phyloP scores from a whole-genome alignment of 2,113 vertebrate species.

The Alethe diademata region DNA sequence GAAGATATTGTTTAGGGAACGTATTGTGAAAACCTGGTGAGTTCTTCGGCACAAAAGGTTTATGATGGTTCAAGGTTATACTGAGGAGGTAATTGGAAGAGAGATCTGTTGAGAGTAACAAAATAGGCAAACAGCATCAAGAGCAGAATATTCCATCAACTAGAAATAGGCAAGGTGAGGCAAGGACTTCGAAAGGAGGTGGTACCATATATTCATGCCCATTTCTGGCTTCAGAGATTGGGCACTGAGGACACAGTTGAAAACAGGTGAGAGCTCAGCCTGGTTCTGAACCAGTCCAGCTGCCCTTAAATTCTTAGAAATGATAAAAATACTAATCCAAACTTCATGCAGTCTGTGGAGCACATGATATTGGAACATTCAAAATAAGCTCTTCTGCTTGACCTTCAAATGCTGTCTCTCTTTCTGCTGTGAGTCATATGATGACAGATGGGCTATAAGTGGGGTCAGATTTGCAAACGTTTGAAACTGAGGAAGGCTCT shows the following conservation, averaged over 20 bases:
- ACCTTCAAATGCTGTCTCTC: background rate
- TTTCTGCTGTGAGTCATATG: background rate
- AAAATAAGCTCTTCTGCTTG: background rate
- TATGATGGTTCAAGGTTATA: background rate
- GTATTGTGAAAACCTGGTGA: background rate
- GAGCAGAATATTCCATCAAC: background rate
- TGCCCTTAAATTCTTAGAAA: background rate
- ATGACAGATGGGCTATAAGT: background rate
- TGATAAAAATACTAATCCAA: background rate
- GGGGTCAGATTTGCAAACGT: background rate
- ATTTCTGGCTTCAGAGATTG: background rate
- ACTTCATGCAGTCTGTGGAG: background rate
- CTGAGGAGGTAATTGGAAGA: background rate
- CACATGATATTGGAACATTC: background rate
- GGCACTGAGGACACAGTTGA: background rate
- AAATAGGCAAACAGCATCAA: background rate
- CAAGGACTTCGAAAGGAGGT: background rate
- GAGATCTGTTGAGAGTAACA: background rate
- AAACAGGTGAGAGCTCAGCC: background rate
- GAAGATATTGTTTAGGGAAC: background rate
- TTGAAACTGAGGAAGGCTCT: background rate
- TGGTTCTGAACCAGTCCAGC: background rate
- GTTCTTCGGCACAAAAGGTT: background rate
- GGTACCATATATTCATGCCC: background rate
- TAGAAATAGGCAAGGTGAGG: background rate